Evolutionary conservation across 1,140 invertebrate genomes (phyloP), one percentile per base, ranked within the genome.

Genomic region (Trichogramma pretiosum): DNA sequence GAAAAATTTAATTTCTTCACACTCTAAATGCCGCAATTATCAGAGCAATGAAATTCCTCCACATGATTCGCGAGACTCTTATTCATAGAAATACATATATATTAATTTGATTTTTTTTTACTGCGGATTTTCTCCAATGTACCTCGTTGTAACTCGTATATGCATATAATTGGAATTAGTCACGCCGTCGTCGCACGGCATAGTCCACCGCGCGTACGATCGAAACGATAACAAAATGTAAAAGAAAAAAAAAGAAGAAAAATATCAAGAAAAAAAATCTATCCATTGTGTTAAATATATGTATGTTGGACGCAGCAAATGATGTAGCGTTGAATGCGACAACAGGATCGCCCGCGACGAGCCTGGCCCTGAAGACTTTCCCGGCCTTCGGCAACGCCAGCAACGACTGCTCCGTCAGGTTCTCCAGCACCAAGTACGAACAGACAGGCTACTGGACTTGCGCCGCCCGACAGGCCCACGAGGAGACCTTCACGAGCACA

Each of bases 401-500:
- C 46, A 69, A 69, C 54, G 68, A 72, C 51, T 72, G 70, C 55
- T 69, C 67, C 34, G 67, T 72, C 19, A 56, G 68, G 50, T 72
- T 72, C 55, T 64, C 62, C 5, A 65, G 65, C 44, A 63, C 60
- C 21, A 62, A 66, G 49, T 56, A 68, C 47, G 68, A 71, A 49
- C 68, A 70, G 46, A 64, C 61, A 37, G 70, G 70, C 50, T 68
- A 67, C 44, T 72, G 70, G 70, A 70, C 62, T 38, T 72, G 70
- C 38, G 67, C 67, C 7, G 70, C 63, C 8, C 58, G 68, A 49
- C 52, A 42, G 41, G 58, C 59, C 23, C 48, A 54, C 10, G 61
- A 61, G 33, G 62, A 63, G 48, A 50, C 59, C 52, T 70, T 71
- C 58, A 65, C 61, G 17, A 64, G 63, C 47, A 67, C 68, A 10